Base-by-base conservation (phyloP, 2,113 vertebrate species). In the Enhydra lutris region DNA sequence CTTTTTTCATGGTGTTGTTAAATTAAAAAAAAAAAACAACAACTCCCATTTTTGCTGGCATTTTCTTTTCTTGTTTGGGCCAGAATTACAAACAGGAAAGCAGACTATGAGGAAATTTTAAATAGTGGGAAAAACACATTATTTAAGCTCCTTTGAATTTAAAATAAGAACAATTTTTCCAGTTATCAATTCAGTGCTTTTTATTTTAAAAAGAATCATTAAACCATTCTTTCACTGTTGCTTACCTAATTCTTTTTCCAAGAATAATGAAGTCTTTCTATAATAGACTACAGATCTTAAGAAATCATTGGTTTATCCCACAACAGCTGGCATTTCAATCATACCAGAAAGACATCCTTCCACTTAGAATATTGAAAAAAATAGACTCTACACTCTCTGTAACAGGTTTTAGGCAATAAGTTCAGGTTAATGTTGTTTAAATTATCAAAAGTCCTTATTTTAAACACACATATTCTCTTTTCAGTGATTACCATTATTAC, bases 121-220 rank as follows among this genome's bases (percentile, higher is more conserved):
- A 94, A 88, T 57, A 86, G n/a, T 61, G 11, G 31, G 20, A 34
- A 95, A 80, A 85, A 65, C 36, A 96, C 74, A 18, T 87, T 63
- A 89, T 67, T 24, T 86, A 92, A 63, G 15, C 4, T 36, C 93
- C 90, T 95, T 92, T 69, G 14, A 91, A 91, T 91, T 97, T 94
- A 84, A 95, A 96, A 67, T 87, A 83, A 89, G 23, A 95, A 92
- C 14, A 21, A 36, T 80, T 36, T 92, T 96, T 88, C n/a, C 73
- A 96, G 34, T 57, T 74, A 92, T 74, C 29, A 92, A 59, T 79
- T 89, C 34, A 65, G 61, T 84, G 12, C 1, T 55, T 97, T 91
- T 85, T 65, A 87, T 83, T 91, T 96, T 55, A 63, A 81, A 89
- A 91, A 74, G 13, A 91, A 74, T 14, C 6, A 65, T 67, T 67